Base-by-base conservation (phyloP, 1,140 invertebrate genomes). In the Aphelenchoides besseyi region DNA sequence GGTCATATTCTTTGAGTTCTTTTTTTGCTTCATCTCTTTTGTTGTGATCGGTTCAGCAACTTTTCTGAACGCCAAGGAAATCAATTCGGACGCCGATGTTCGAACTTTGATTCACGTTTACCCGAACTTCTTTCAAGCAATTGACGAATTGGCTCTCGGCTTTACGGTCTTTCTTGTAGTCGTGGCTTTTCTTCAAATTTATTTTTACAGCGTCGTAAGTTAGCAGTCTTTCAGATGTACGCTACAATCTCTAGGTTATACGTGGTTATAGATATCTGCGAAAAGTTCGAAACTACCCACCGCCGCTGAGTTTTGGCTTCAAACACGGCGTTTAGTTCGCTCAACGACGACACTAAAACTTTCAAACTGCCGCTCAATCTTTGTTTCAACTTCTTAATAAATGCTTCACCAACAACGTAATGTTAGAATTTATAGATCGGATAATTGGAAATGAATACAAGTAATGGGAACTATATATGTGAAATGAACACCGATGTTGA, bases 271-370 rank as follows among this genome's bases (percentile, higher is more conserved):
- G 26, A 8, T 59, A 59, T 23, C 18, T 59, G 55, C 55, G 18
- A 12, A 59, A 59, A 59, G 55, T 59, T 28, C 55, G 55, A 33
- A 33, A 59, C 5, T 59, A 29, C 18, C 55, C 55, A 8, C 55
- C 55, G 55, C 55, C 55, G 5, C 18, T 59, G 26, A 29, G 26
- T 33, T 5, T 59, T 33, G 55, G 55, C 55, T 59, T 5, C 5
- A 59, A 18, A 5, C 55, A 59, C 23, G 5, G 55, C 5, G 55
- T 59, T 28, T 59, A 33, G n/a, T 8, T 59, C 41, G 41, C 41
- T 12, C 41, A 48, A n/a, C n/a, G n/a, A n/a, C n/a, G n/a, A n/a
- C n/a, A n/a, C n/a, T n/a, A n/a, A n/a, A n/a, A n/a, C n/a, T n/a
- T 23, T 48, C 41, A 48, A 48, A 48, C 41, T 48, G 41, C 41